Base-by-base conservation (phyloP, 1,140 invertebrate genomes). In the Camponotus floridanus region DNA sequence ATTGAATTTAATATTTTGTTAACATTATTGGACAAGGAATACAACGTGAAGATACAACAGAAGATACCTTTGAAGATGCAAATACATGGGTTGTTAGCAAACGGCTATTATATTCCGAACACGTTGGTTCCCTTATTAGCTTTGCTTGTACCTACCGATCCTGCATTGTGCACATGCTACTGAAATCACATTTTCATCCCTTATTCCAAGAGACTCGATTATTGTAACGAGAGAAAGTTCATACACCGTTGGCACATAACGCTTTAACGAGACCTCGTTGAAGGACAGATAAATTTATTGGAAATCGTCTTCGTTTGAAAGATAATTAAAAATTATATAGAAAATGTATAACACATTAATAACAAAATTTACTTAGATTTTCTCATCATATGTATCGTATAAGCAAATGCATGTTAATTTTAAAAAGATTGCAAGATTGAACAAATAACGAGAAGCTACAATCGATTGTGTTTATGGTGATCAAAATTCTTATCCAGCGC, bases 111-210 rank as follows among this genome's bases (percentile, higher is more conserved):
- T 55, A 89, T 89, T 89, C 85, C 65, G 71, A 89, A 88, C 78
- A 86, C 87, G 87, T 89, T 89, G 87, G 87, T 78, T 86, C 88
- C 78, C 87, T 89, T 78, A 89, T 89, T 89, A 89, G 79, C 88
- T 89, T 65, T 59, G 64, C 76, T 89, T 55, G 74, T 61, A 42
- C 45, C 87, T 48, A 73, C 78, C 81, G 73, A 89, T 89, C 89
- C 67, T 83, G 78, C 73, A 89, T 89, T 89, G 85, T 86, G 86
- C 85, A 89, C 65, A 76, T 86, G 74, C 57, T 86, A 64, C 87
- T 73, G 78, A 62, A 86, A 88, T 78, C 87, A 76, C 88, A 88
- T 87, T 89, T 89, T 89, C 88, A 89, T 83, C 64, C 85, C 65
- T 84, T 80, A 78, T 89, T 33, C 87, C 70, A 21, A 21, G 85